Base-by-base conservation (phyloP, 2,797 vertebrate species). In the Pteronotus mesoamericanus region DNA sequence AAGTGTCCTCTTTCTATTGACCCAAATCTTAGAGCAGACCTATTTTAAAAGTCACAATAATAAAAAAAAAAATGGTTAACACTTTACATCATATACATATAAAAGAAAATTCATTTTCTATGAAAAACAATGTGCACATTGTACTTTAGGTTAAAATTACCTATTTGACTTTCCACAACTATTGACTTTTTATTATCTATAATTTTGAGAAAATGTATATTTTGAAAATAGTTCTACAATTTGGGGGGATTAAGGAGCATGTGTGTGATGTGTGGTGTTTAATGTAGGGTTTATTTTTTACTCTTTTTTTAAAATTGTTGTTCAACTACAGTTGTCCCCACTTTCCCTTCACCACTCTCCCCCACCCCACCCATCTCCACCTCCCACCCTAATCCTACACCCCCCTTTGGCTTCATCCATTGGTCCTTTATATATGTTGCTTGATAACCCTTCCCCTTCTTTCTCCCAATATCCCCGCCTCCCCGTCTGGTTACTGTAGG, bases 1-100 rank as follows among this genome's bases (percentile, higher is more conserved):
- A 96, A 92, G 59, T 86, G 21, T 72, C 29, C 24, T 92, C 24
- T 92, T 86, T 48, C 51, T 92, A 72, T 88, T 93, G 64, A 95
- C 94, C 21, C 15, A 79, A 64, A 83, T 57, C 34, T 82, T 86
- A 82, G 48, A 44, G 89, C 14, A 68, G 19, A 94, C 68, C 29
- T 51, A 92, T 74, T 78, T 89, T 83, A 32, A 91, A 91, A 77
- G 66, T 61, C 10, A 91, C 2, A 94, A 68, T 5, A 80, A 72
- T 55, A n/a, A 89, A 93, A 83, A 34, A 59, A 48, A n/a, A 55
- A 61, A 6, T 19, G 19, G 11, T 91, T 85, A 94, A 69, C 24
- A 86, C 9, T 75, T 26, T 57, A 44, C 44, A 44, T 9, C 12
- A 26, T 32, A 59, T 29, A 48, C 18, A 48, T 32, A 18, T 75